A percentile compares a stretch with the other conserved stretches of the same genome.
phyloP scores from a whole-genome alignment of 2,113 vertebrate genomes.

The Probosciger aterrimus region DNA sequence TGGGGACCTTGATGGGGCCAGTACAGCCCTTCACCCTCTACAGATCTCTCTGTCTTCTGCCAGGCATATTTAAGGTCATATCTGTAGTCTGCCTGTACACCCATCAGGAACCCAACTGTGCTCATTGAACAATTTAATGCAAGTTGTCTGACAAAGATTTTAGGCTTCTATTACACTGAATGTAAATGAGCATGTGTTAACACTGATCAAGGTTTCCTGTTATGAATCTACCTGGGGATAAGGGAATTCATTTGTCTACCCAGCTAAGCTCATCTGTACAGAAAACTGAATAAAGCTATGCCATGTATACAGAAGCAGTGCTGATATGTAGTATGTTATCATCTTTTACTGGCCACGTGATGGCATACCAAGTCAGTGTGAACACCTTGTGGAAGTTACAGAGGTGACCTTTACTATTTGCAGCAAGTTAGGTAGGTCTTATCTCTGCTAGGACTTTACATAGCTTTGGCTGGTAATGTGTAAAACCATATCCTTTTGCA shows the following conservation, averaged over 20 bases:
- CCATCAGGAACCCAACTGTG: neutral
- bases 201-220: neutral
- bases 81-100: neutral
- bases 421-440: neutral
- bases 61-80: neutral
- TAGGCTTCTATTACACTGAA: neutral
- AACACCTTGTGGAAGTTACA: neutral
- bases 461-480: neutral
- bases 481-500: neutral
- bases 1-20: neutral
- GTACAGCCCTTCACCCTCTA: neutral
- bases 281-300: neutral
- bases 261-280: neutral
- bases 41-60: neutral
- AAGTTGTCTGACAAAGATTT: neutral
- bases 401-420: neutral
- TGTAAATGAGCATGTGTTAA: neutral
- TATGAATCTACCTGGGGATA: neutral
- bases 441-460: neutral
- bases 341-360: neutral
- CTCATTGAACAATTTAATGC: neutral
- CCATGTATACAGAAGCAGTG: neutral
- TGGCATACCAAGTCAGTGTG: neutral
- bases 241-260: neutral
- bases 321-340: neutral